Evolutionary conservation across 1,140 invertebrate species (phyloP), one percentile per base, ranked within the genome.

Genomic region (Carposina sasakii): DNA sequence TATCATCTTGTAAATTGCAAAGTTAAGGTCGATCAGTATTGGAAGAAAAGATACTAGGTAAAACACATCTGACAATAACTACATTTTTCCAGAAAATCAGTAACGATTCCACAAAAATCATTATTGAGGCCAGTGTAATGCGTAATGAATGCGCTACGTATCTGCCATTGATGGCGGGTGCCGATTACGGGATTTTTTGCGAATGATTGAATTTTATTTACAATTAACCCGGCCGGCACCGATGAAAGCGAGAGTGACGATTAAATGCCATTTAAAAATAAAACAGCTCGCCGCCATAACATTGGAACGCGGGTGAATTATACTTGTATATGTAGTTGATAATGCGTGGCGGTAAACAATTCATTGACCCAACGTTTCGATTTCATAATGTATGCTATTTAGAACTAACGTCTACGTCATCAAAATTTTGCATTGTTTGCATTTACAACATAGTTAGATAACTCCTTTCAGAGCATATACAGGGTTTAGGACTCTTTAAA

Each of bases 201-300:
- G 75, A 84, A 81, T 84, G 76, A 81, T 81, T 77, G 77, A 81
- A 84, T 84, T 84, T 84, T 84, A 84, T 84, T 84, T 84, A 84
- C 81, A 84, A 84, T 84, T 84, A 84, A 84, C 69, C 63, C 74
- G 73, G 70, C 67, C 76, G 67, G 67, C 58, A 62, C 62, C 68
- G 67, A 36, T 57, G 76, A 84, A 63, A 84, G 71, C 63, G 76
- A 84, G 65, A 84, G 77, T 81, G 76, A 78, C 76, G 71, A 84
- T 84, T 81, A 81, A 81, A 81, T 73, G 70, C 67, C 75, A 84
- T 84, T 84, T 84, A 81, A 84, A 84, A 84, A 81, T 81, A 81
- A 81, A 84, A 78, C 76, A 78, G 65, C 63, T 47, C 60, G 67
- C 62, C 64, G 68, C 63, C 67, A 71, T 79, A 74, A 76, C 67